Evolutionary conservation across 1,140 invertebrate species (phyloP).

Genomic region (Calephelis nemesis): DNA sequence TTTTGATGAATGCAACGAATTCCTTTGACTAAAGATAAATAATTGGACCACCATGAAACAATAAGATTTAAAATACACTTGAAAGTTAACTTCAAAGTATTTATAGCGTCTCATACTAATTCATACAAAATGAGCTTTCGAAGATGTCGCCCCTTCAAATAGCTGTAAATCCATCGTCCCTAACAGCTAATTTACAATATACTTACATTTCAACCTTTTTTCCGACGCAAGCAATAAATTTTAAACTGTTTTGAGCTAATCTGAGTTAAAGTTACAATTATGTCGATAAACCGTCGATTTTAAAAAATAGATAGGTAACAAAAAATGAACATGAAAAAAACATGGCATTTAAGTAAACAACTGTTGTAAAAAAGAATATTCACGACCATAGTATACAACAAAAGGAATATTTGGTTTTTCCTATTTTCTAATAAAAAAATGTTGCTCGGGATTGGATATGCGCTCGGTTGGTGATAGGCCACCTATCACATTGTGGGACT

Average conservation of each 20-base stretch:
- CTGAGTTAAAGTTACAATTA: background rate
- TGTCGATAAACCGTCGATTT: background rate
- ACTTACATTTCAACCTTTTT: constrained; percentile 21
- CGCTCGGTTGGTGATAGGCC: too few relatives aligned
- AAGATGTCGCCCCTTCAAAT: constrained; percentile 8
- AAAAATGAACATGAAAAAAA: too few relatives aligned
- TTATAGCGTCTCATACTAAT: constrained; percentile 2
- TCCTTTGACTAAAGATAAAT: constrained; percentile 8
- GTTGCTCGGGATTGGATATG: too few relatives aligned
- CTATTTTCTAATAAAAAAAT: too few relatives aligned
- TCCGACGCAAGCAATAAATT: constrained; percentile 29
- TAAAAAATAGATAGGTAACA: background rate
- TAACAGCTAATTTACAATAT: constrained; percentile 20
- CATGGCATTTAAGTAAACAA: too few relatives aligned
- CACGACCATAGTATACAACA: too few relatives aligned
- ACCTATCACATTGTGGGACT: too few relatives aligned
- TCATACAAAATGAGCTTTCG: background rate
- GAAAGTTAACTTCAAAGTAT: constrained; percentile 8
- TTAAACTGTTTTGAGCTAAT: constrained; percentile 19
- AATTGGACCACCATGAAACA: background rate
- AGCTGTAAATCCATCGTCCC: constrained; percentile 20
- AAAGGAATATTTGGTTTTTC: too few relatives aligned
- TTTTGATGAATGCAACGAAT: too few relatives aligned
- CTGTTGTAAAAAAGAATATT: too few relatives aligned
- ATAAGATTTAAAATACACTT: too few relatives aligned